Evolutionary conservation across 1,140 invertebrate genomes (phyloP), one percentile per base, ranked within the genome.

Genomic region (Atopsyche davidsoni): DNA sequence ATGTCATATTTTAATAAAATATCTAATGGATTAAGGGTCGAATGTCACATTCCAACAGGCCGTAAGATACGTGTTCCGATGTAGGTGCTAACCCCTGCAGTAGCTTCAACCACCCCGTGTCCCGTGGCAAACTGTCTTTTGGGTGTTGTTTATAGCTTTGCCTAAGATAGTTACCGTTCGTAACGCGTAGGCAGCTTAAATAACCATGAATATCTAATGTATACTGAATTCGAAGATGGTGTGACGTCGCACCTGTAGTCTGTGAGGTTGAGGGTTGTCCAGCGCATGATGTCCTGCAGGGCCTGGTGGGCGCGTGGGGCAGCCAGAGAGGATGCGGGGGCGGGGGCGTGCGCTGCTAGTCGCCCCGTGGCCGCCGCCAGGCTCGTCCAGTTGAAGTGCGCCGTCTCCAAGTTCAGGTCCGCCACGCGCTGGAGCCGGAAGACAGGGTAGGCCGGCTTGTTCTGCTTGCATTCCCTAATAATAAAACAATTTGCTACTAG

Each of bases 391-490:
- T 75, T 74, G 59, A 79, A 77, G 60, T 80, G 75, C 43, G 75
- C 76, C 3, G 73, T 73, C 46, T 72, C 66, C 45, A 64, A 64
- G 53, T 83, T 82, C 25, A 84, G 68, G 62, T 85, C 80, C 42
- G 80, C 65, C 49, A 80, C 70, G 60, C 73, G 77, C 54, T 82
- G 75, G 49, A 88, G 67, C 62, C 81, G 76, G 62, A 87, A 85
- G n/a, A 82, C 79, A 35, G 75, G 68, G 71, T 86, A 87, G 23
- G 78, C 77, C 50, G 84, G 72, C 55, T 79, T 73, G 61, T 86
- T 83, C 57, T 77, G 66, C 64, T 81, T 74, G 63, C 85, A 87
- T 58, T 81, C 79, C 59, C 84, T 87, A 60, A 50, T 69, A 61
- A 48, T 35, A 9, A 35, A 32, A 38, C 6, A 34, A 41, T 11